A percentile compares a stretch with the other conserved stretches of the same genome.
Evolutionary conservation across 2,888 invertebrate species (phyloP).

Genomic region (Scaptomyza reducta): DNA sequence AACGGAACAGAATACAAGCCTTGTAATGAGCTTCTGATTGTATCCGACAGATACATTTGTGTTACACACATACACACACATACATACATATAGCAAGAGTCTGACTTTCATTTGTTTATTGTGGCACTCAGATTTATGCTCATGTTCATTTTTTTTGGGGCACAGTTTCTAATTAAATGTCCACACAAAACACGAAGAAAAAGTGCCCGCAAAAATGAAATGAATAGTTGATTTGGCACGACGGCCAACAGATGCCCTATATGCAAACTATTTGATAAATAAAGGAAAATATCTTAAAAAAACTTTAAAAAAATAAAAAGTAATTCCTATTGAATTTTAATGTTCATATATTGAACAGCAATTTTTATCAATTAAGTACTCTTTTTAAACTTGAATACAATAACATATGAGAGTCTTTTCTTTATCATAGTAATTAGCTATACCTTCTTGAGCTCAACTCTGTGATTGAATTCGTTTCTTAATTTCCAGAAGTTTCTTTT

Average conservation of each 20-base stretch:
- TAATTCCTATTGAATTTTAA: too few species aligned
- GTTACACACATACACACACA: slow-evolving; percentile 21
- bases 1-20: slow-evolving; percentile 32
- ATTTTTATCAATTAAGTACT: too few species aligned
- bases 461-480: too few species aligned
- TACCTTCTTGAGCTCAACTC: too few species aligned
- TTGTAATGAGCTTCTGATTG: slow-evolving; percentile 73
- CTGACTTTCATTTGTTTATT: slow-evolving; percentile 41
- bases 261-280: background rate
- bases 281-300: too few species aligned
- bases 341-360: too few species aligned
- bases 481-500: too few species aligned
- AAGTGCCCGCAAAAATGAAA: slow-evolving; percentile 5
- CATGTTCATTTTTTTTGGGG: slow-evolving; percentile 23
- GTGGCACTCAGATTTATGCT: slow-evolving; percentile 64
- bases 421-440: too few species aligned
- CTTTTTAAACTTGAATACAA: too few species aligned
- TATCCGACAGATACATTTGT: slow-evolving; percentile 73
- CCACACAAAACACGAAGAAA: slow-evolving; percentile 12
- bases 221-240: background rate
- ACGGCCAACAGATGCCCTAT: slow-evolving; percentile 10
- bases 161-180: slow-evolving; percentile 61
- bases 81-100: slow-evolving; percentile 6
- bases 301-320: too few species aligned
- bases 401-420: too few species aligned